phyloP scores from a whole-genome alignment of 2,113 vertebrate species.

The Willisornis vidua region DNA sequence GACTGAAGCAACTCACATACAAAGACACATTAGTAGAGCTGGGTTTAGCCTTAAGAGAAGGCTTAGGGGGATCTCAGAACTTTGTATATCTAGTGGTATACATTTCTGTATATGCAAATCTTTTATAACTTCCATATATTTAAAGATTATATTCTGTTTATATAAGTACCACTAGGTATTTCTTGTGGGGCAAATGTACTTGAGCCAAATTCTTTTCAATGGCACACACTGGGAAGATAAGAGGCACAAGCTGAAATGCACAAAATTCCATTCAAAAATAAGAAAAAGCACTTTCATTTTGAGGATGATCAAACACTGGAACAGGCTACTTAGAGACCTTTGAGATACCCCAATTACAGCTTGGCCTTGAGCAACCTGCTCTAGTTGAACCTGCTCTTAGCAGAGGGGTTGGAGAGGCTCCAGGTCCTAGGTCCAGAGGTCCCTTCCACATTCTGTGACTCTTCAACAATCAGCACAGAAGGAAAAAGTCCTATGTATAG shows the following conservation, averaged over 20 bases:
- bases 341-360: background rate
- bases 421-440: background rate
- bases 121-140: background rate
- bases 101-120: background rate
- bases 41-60: background rate
- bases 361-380: background rate
- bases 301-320: background rate
- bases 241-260: background rate
- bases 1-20: background rate
- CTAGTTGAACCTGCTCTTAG: background rate
- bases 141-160: background rate
- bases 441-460: background rate
- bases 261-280: background rate
- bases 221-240: background rate
- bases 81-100: background rate
- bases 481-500: background rate
- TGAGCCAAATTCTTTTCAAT: background rate
- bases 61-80: background rate
- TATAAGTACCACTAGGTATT: background rate
- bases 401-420: background rate
- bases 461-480: background rate
- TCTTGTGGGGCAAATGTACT: background rate
- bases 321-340: background rate
- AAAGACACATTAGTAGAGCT: background rate
- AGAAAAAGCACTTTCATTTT: background rate